Conservation (phyloP, 2,797 vertebrate genomes). For the Neostethus bicornis region DNA sequence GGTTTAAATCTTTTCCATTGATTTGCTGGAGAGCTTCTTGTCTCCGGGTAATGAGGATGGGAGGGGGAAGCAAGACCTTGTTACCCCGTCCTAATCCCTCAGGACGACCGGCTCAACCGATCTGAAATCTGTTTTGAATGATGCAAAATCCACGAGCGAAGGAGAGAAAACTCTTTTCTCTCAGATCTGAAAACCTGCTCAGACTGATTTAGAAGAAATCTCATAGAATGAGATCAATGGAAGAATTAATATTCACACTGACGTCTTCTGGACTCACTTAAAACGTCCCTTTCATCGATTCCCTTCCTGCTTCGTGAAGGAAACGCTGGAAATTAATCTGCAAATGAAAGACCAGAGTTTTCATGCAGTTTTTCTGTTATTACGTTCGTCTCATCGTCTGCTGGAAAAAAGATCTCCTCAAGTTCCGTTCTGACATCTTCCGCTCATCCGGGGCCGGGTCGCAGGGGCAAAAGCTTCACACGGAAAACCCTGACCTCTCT, state of each 20-base stretch:
- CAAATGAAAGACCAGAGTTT: slow-evolving; percentile 30
- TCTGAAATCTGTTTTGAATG: slow-evolving; percentile 76
- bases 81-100: slow-evolving; percentile 67
- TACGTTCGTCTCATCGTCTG: no score
- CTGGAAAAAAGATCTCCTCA: no score
- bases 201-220: slow-evolving; percentile 31
- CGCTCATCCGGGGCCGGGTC: no score
- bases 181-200: slow-evolving; percentile 61
- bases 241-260: slow-evolving; percentile 50
- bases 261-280: slow-evolving; percentile 9
- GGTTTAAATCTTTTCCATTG: slow-evolving; percentile 76
- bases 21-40: slow-evolving; percentile 78
- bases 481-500: no score
- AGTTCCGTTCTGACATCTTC: no score
- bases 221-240: slow-evolving; percentile 60
- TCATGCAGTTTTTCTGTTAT: slow-evolving; percentile 25
- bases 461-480: no score
- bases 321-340: slow-evolving; percentile 66
- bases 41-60: slow-evolving; percentile 82
- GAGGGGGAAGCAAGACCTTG: slow-evolving; percentile 76
- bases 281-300: slow-evolving; percentile 60
- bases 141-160: slow-evolving; percentile 60
- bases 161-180: slow-evolving; percentile 35
- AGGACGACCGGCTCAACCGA: slow-evolving; percentile 73
- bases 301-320: slow-evolving; percentile 36